Evolutionary conservation across 2,797 vertebrate genomes (phyloP).

Genomic region (Macrochelys suwanniensis): DNA sequence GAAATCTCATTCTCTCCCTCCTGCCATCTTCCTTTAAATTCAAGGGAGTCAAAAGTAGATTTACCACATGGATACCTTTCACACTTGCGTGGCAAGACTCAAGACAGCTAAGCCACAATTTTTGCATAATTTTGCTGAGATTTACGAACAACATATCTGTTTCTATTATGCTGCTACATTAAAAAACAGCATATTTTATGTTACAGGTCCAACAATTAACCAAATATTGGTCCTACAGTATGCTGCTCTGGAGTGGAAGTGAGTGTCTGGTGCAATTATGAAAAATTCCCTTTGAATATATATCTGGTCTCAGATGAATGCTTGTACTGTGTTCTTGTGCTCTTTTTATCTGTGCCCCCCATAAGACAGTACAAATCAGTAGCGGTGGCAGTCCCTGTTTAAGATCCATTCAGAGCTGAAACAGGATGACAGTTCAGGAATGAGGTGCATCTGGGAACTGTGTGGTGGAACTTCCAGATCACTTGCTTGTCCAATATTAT

Average conservation of each 20-base stretch:
- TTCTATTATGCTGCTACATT: not conserved
- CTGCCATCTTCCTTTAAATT: not conserved
- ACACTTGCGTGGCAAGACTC: not conserved
- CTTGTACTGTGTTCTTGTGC: not conserved
- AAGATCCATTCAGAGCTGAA: not conserved
- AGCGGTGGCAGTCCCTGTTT: not conserved
- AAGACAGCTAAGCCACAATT: not conserved
- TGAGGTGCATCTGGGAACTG: not conserved
- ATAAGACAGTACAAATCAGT: not conserved
- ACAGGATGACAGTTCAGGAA: too few relatives aligned
- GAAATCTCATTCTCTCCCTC: not conserved
- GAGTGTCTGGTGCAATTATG: not conserved
- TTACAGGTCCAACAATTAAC: not conserved
- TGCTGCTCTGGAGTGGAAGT: not conserved
- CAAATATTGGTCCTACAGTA: not conserved
- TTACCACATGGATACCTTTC: not conserved
- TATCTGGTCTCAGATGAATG: not conserved
- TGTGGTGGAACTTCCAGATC: not conserved
- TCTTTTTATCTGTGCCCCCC: too few relatives aligned
- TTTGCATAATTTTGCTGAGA: not conserved
- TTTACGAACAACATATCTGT: fast-evolving
- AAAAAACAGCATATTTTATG: not conserved
- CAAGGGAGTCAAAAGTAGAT: not conserved
- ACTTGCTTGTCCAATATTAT: not conserved
- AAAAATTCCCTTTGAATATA: not conserved